Conservation (phyloP, 1,140 invertebrate genomes). For the Nasonia giraulti region DNA sequence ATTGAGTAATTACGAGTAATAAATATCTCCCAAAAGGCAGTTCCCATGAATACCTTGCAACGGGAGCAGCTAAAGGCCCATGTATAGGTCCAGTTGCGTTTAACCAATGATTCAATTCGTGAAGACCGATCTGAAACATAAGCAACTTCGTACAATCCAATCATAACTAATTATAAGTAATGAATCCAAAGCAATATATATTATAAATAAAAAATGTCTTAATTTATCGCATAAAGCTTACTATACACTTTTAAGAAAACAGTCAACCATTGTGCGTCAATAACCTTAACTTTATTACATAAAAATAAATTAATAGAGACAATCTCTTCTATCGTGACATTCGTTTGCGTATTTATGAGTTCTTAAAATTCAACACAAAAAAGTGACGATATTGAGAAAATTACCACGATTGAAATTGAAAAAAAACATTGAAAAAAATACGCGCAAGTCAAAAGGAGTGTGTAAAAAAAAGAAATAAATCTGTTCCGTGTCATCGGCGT, state of each 20-base stretch:
- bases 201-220: not conserved
- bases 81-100: conserved; percentile 69
- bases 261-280: conserved; percentile 38
- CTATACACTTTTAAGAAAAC: conserved; percentile 19
- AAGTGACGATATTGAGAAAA: conserved; percentile 19
- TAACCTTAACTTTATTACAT: conserved; percentile 49
- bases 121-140: conserved; percentile 75
- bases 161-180: conserved; percentile 4
- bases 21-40: conserved; percentile 71
- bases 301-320: conserved; percentile 51
- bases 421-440: conserved; percentile 15
- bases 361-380: conserved; percentile 39
- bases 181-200: not conserved
- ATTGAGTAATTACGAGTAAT: conserved; percentile 55
- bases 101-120: conserved; percentile 68
- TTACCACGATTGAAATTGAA: conserved; percentile 26
- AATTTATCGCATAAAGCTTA: not conserved
- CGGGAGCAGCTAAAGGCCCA: conserved; percentile 72
- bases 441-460: conserved; percentile 16
- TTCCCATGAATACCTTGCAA: conserved; percentile 75
- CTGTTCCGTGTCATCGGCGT: conserved; percentile 24
- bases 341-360: conserved; percentile 8
- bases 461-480: conserved; percentile 14
- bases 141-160: conserved; percentile 73
- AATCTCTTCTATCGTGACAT: conserved; percentile 41